Evolutionary conservation across 2,888 invertebrate species (phyloP).

Genomic region (Aquatica leii): DNA sequence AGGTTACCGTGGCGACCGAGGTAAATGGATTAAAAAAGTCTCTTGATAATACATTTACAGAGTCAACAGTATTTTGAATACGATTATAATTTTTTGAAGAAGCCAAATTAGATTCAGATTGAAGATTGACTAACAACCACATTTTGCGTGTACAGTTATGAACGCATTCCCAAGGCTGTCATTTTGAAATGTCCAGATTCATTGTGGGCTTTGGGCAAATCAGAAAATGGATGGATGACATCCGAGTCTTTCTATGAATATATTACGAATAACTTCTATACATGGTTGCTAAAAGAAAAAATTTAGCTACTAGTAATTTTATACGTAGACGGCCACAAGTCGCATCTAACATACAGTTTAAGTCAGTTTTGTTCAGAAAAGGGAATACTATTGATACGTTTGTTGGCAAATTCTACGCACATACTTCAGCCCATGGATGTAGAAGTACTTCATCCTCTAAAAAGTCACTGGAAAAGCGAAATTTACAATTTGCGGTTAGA

Average conservation of each 20-base stretch:
- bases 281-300: conserved; percentile 51
- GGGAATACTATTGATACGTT: conserved; percentile 50
- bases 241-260: conserved; percentile 56
- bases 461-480: too few relatives aligned
- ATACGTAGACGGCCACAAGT: conserved; percentile 55
- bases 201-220: conserved; percentile 54
- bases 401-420: conserved; percentile 54
- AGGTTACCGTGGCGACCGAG: too few relatives aligned
- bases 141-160: conserved; percentile 49
- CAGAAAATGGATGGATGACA: too few relatives aligned
- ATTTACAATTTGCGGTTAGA: background rate
- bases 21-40: too few relatives aligned
- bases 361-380: conserved; percentile 53
- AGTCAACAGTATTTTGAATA: too few relatives aligned
- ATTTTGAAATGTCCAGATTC: conserved; percentile 12
- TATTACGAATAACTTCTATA: conserved; percentile 54
- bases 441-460: conserved; percentile 51
- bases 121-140: too few relatives aligned
- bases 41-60: too few relatives aligned
- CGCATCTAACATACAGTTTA: conserved; percentile 51
- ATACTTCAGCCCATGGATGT: conserved; percentile 55
- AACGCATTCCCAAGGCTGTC: conserved; percentile 51
- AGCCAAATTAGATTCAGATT: too few relatives aligned
- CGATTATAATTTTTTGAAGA: too few relatives aligned
- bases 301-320: conserved; percentile 51